Evolutionary conservation across 2,888 invertebrate species (phyloP).

Genomic region (Yponomeuta evonymella): DNA sequence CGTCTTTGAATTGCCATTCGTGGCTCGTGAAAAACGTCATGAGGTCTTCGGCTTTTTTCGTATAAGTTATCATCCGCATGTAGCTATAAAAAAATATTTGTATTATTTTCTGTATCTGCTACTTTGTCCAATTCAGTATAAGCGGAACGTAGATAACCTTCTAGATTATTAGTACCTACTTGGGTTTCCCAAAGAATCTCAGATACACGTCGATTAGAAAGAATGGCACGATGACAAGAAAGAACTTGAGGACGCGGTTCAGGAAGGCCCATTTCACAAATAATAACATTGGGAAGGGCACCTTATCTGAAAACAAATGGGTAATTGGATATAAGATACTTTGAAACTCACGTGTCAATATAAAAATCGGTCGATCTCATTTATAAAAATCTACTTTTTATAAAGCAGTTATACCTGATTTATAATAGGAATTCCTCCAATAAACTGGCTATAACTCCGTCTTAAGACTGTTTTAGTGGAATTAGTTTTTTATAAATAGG

Average conservation of each 20-base stretch:
- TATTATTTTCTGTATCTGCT: background rate
- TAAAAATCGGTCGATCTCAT: background rate
- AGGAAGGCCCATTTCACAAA: background rate
- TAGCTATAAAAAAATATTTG: slow-evolving; percentile 67
- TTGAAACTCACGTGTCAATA: background rate
- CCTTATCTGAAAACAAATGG: slow-evolving; percentile 26
- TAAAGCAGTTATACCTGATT: no score
- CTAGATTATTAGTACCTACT: slow-evolving; percentile 27
- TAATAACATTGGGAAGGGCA: slow-evolving; percentile 18
- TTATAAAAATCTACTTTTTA: no score
- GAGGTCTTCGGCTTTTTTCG: slow-evolving; percentile 83
- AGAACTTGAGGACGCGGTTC: background rate
- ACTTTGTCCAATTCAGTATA: background rate
- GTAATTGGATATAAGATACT: background rate
- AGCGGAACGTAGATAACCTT: background rate
- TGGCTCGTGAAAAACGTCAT: slow-evolving; percentile 87
- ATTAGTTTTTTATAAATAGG: no score
- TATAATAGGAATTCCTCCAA: no score
- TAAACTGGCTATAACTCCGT: no score
- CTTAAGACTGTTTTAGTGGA: no score
- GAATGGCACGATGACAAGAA: slow-evolving; percentile 73
- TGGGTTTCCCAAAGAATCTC: slow-evolving; percentile 78
- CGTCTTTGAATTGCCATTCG: slow-evolving; percentile 87
- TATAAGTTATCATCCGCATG: slow-evolving; percentile 84
- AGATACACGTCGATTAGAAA: slow-evolving; percentile 84